Evolutionary conservation across 2,888 invertebrate genomes (phyloP).

Genomic region (Flexamia atlantica): DNA sequence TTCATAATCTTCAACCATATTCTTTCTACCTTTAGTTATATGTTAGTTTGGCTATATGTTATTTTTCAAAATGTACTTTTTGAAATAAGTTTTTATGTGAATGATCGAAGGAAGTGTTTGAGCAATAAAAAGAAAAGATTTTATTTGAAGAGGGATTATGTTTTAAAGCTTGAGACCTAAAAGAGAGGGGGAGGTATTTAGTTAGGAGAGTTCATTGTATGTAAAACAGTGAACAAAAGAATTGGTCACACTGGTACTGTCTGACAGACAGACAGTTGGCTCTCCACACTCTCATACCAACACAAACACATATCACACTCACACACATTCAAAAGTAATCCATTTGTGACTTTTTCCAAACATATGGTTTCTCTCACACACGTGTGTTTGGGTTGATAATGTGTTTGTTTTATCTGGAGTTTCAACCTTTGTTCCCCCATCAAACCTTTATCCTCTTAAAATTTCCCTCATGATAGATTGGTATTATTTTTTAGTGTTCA

Average conservation of each 20-base stretch:
- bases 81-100: not conserved
- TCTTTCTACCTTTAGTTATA: too few species aligned
- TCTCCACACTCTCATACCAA: not conserved
- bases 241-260: not conserved
- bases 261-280: conserved; percentile 4
- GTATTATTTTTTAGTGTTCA: too few species aligned
- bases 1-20: too few species aligned
- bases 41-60: too few species aligned
- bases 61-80: too few species aligned
- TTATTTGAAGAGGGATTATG: too few species aligned
- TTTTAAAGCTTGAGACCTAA: too few species aligned
- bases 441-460: not conserved
- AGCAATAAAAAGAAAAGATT: too few species aligned
- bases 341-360: conserved; percentile 10
- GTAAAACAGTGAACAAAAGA: conserved; percentile 1
- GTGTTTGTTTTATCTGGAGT: not conserved
- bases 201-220: conserved; percentile 15
- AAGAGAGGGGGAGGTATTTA: conserved; percentile 1
- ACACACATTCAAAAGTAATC: conserved; percentile 5
- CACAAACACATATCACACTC: not conserved
- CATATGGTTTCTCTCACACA: not conserved
- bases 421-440: not conserved
- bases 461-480: not conserved
- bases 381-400: conserved; percentile 8
- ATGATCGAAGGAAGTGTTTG: too few species aligned